phyloP scores from a whole-genome alignment of 2,888 invertebrate genomes.

The Cotesia congregata region DNA sequence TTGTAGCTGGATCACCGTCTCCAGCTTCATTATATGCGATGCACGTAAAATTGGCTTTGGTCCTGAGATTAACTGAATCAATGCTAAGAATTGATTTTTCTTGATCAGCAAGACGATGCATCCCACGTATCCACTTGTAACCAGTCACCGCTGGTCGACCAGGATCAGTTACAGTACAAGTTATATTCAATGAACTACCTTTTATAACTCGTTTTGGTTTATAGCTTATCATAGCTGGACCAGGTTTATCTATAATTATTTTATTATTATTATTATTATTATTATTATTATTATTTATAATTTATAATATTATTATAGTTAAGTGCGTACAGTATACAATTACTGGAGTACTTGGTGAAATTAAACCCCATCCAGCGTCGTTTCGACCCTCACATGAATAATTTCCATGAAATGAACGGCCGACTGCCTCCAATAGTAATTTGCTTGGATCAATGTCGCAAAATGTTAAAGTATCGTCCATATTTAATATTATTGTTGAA shows the following conservation, averaged over 20 bases:
- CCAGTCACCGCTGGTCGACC: conserved; percentile 84
- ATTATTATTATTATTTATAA: background rate
- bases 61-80: conserved; percentile 86
- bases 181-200: conserved; percentile 84
- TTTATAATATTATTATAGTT: background rate
- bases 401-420: conserved; percentile 91
- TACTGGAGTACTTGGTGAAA: conserved; percentile 83
- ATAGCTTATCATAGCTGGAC: conserved; percentile 83
- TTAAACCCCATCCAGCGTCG: conserved; percentile 88
- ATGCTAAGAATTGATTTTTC: conserved; percentile 84
- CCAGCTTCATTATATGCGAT: conserved; percentile 89
- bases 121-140: conserved; percentile 87
- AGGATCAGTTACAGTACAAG: conserved; percentile 85
- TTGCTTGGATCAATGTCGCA: conserved; percentile 91
- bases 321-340: conserved; percentile 82
- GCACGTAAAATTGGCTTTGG: conserved; percentile 91
- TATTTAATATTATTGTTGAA: conserved; percentile 30
- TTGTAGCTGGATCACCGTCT: conserved; percentile 78
- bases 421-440: conserved; percentile 87
- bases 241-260: conserved; percentile 80
- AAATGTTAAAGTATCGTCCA: conserved; percentile 72
- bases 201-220: conserved; percentile 85
- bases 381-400: conserved; percentile 94
- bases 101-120: conserved; percentile 81
- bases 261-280: background rate